A percentile compares a stretch with the other conserved stretches of the same genome.
Evolutionary conservation across 2,797 vertebrate genomes (phyloP).

Genomic region (Oreortyx pictus): DNA sequence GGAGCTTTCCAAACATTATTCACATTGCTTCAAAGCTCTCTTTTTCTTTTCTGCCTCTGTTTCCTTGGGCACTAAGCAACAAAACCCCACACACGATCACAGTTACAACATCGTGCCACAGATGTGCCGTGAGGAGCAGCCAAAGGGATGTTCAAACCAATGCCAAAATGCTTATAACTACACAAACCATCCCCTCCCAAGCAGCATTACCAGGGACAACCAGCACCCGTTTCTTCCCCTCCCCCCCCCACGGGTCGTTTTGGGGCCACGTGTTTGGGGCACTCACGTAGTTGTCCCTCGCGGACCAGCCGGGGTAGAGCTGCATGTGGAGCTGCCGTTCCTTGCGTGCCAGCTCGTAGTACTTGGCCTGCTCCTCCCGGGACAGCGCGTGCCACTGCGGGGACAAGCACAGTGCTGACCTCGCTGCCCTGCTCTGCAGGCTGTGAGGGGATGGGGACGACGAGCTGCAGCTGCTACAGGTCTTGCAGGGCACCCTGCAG

Average conservation of each 20-base stretch:
- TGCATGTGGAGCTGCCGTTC: slow-evolving; percentile 99
- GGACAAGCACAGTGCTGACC: neutral
- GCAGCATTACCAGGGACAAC: fast-evolving
- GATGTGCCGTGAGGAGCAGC: neutral
- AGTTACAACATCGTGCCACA: neutral
- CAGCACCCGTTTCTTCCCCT: fast-evolving
- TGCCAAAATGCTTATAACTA: neutral
- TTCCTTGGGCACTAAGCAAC: neutral
- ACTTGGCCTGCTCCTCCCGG: slow-evolving; percentile 98
- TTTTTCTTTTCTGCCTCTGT: neutral
- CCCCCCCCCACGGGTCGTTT: fast-evolving
- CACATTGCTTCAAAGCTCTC: neutral
- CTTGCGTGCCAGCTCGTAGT: slow-evolving; percentile 97
- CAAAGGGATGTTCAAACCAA: neutral
- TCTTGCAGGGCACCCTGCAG: neutral
- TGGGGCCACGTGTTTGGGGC: neutral
- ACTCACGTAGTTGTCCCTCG: slow-evolving; percentile 98
- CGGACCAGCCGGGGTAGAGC: slow-evolving; percentile 98
- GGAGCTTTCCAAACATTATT: neutral
- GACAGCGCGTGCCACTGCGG: slow-evolving; percentile 96
- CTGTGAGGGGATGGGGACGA: neutral
- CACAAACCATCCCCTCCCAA: fast-evolving
- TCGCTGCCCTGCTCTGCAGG: fast-evolving
- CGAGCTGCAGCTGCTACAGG: fast-evolving
- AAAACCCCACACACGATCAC: neutral